Conservation (phyloP, 2,888 invertebrate species). For the Bruchidius siliquastri region DNA sequence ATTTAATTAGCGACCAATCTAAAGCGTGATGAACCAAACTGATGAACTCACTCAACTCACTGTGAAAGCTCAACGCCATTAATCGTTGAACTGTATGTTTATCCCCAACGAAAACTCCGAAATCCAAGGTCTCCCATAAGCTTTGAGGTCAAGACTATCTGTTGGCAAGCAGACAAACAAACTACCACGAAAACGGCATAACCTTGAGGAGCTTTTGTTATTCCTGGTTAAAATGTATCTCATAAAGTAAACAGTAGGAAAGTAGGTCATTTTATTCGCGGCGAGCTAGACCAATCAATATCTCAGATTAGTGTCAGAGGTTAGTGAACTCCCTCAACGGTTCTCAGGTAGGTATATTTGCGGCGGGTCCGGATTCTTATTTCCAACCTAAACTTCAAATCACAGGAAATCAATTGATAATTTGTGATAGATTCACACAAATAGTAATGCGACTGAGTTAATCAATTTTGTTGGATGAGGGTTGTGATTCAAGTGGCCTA, state of each 20-base stretch:
- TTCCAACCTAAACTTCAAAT: not conserved
- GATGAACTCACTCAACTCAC: too few relatives aligned
- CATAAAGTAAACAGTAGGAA: not conserved
- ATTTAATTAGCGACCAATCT: too few relatives aligned
- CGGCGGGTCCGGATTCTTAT: not conserved
- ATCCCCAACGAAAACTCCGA: not conserved
- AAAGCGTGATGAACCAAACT: too few relatives aligned
- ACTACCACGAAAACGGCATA: not conserved
- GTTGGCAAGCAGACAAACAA: not conserved
- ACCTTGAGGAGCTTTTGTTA: not conserved
- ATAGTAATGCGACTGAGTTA: not conserved
- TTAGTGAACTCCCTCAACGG: not conserved
- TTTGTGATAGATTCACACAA: not conserved
- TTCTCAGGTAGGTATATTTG: not conserved
- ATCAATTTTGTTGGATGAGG: too few relatives aligned
- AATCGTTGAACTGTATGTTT: not conserved
- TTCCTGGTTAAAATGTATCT: not conserved
- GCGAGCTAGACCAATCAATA: not conserved
- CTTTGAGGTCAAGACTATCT: not conserved
- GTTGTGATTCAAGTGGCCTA: too few relatives aligned
- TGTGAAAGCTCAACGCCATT: too few relatives aligned
- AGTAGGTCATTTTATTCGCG: not conserved
- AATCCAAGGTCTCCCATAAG: not conserved
- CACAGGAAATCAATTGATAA: not conserved
- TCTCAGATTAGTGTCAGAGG: not conserved